phyloP scores from a whole-genome alignment of 2,797 vertebrate genomes.

The Pangasius mekongensis region DNA sequence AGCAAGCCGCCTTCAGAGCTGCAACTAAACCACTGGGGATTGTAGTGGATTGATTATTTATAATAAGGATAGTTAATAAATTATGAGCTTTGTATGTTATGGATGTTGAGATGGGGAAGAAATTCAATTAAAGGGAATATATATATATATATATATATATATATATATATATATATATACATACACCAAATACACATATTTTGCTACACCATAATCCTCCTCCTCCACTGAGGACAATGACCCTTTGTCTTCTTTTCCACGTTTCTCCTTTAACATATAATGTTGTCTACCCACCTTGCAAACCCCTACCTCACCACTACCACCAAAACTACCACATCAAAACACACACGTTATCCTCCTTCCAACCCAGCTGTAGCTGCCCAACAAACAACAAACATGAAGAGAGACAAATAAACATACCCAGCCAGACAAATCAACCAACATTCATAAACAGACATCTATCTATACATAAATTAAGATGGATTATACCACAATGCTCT shows the following conservation, averaged over 20 bases:
- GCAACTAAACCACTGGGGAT: conserved; percentile 64
- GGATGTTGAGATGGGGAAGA: not conserved
- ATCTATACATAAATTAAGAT: not conserved
- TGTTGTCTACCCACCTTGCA: not conserved
- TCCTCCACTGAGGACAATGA: not conserved
- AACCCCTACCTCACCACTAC: not conserved
- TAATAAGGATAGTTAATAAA: conserved; percentile 48
- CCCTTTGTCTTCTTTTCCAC: not conserved
- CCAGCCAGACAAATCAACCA: not conserved
- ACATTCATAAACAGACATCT: not conserved
- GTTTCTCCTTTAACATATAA: not conserved
- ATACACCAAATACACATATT: no score
- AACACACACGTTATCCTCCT: not conserved
- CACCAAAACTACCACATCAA: not conserved
- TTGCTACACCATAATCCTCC: not conserved
- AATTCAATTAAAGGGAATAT: not conserved
- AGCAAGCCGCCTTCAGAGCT: conserved; percentile 69
- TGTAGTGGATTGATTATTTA: conserved; percentile 58
- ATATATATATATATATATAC: not conserved
- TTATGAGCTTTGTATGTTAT: conserved; percentile 26
- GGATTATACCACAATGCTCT: not conserved
- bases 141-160: not conserved
- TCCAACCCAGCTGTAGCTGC: not conserved
- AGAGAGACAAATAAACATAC: not conserved
- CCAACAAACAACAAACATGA: not conserved